phyloP scores from a whole-genome alignment of 1,140 invertebrate species.

The Lethrus apterus region DNA sequence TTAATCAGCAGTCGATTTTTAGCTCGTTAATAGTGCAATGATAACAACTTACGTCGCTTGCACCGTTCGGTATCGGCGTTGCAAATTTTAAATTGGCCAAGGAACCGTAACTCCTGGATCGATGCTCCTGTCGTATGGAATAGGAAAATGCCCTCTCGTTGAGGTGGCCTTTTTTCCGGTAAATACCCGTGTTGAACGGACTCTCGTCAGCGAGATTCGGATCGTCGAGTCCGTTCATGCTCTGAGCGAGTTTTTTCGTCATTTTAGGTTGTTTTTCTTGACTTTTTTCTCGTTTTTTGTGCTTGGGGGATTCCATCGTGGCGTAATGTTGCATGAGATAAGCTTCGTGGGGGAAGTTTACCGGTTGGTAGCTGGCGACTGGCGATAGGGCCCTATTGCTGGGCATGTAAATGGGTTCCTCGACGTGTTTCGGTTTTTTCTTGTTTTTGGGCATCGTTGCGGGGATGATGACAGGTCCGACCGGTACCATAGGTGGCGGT shows the following conservation, averaged over 20 bases:
- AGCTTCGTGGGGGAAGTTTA: constrained; percentile 54
- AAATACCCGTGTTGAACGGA: constrained; percentile 77
- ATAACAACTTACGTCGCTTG: constrained; percentile 43
- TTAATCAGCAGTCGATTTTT: too few species aligned
- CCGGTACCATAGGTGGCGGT: constrained; percentile 40
- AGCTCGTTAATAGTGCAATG: too few species aligned
- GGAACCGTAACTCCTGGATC: constrained; percentile 82
- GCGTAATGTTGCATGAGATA: constrained; percentile 54
- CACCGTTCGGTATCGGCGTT: constrained; percentile 47
- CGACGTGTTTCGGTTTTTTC: constrained; percentile 37
- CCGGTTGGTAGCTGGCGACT: constrained; percentile 53
- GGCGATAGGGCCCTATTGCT: constrained; percentile 50
- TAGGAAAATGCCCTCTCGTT: constrained; percentile 92
- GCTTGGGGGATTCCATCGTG: constrained; percentile 42
- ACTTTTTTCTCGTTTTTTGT: constrained; percentile 37
- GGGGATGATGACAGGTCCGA: constrained; percentile 35
- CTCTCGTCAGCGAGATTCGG: constrained; percentile 61
- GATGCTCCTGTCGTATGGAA: constrained; percentile 86
- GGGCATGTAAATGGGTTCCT: constrained; percentile 57
- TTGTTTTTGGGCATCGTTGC: constrained; percentile 30
- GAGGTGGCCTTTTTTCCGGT: constrained; percentile 82
- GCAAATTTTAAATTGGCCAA: constrained; percentile 79
- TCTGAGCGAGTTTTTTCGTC: constrained; percentile 46
- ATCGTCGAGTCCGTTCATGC: constrained; percentile 49
- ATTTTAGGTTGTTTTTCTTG: constrained; percentile 36